These are phyloP conservation scores for Drosophila parvula DNA, from an alignment of 1,140 invertebrate genomes.

Conservation along the genomic window DNA sequence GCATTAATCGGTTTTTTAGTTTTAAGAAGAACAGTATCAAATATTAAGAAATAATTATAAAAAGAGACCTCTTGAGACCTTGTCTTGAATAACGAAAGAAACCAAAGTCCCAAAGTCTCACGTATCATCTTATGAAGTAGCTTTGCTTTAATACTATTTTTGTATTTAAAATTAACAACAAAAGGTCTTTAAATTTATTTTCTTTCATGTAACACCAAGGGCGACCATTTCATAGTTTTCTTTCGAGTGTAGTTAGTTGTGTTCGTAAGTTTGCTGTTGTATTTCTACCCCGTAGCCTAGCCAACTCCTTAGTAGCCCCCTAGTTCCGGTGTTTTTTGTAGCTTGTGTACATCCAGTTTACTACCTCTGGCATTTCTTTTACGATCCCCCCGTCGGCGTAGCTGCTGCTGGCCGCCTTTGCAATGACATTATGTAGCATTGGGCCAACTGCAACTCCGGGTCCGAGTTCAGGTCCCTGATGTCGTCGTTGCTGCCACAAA, in stretches of 20 bases:
- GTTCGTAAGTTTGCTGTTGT: constrained; percentile 61
- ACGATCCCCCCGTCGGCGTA: constrained; percentile 63
- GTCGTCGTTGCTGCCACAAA: constrained; percentile 35
- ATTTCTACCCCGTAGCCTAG: constrained; percentile 47
- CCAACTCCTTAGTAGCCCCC: constrained; percentile 23
- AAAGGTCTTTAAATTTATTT: neutral
- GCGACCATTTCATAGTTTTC: neutral
- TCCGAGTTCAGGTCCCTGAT: constrained; percentile 22
- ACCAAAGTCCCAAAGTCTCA: no score
- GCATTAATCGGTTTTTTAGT: no score
- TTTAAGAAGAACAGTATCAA: no score
- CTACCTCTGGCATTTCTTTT: constrained; percentile 74
- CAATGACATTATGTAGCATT: constrained; percentile 76
- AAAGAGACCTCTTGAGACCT: no score
- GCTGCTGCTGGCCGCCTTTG: constrained; percentile 62
- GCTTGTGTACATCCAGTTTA: constrained; percentile 62
- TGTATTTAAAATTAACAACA: neutral
- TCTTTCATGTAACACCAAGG: neutral
- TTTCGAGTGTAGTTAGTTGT: constrained; percentile 40
- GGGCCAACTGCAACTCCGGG: constrained; percentile 14
- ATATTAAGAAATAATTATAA: no score
- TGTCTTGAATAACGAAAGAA: no score
- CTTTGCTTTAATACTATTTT: no score
- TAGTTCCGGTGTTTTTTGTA: constrained; percentile 51
- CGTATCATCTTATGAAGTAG: no score